Evolutionary conservation across 2,888 invertebrate species (phyloP).

Genomic region (Drosophila kuntzei): DNA sequence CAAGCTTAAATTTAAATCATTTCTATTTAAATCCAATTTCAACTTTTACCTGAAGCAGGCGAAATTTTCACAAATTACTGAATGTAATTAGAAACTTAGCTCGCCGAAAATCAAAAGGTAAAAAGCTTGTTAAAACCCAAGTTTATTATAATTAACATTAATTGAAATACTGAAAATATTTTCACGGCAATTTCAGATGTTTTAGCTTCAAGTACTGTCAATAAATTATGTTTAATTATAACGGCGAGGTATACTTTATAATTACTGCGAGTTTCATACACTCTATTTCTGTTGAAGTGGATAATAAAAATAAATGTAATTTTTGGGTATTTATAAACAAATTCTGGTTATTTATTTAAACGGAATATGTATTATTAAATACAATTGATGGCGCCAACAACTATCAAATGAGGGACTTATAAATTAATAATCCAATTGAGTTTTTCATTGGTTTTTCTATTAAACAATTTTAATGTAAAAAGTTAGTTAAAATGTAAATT

Average conservation of each 20-base stretch:
- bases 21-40: not conserved
- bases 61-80: not conserved
- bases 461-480: not conserved
- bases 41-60: not conserved
- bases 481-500: not conserved
- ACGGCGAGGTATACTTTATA: not conserved
- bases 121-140: not conserved
- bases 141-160: conserved; percentile 3
- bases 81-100: not conserved
- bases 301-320: not conserved
- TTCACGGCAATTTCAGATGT: conserved; percentile 3
- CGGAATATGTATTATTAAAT: not conserved
- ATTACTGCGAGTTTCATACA: not conserved
- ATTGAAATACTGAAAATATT: conserved; percentile 15
- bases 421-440: not conserved
- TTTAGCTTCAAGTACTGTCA: not conserved
- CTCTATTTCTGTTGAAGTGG: not conserved
- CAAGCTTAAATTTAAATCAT: not conserved
- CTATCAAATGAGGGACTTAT: not conserved
- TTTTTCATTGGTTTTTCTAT: not conserved
- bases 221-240: conserved; percentile 14
- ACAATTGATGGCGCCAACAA: not conserved
- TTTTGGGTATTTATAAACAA: not conserved
- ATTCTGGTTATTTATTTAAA: not conserved
- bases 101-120: not conserved